A percentile compares a stretch with the other conserved stretches of the same genome.
These are phyloP conservation scores for Polypterus senegalus DNA, from an alignment of 2,113 vertebrate genomes.

Conservation along the genomic window DNA sequence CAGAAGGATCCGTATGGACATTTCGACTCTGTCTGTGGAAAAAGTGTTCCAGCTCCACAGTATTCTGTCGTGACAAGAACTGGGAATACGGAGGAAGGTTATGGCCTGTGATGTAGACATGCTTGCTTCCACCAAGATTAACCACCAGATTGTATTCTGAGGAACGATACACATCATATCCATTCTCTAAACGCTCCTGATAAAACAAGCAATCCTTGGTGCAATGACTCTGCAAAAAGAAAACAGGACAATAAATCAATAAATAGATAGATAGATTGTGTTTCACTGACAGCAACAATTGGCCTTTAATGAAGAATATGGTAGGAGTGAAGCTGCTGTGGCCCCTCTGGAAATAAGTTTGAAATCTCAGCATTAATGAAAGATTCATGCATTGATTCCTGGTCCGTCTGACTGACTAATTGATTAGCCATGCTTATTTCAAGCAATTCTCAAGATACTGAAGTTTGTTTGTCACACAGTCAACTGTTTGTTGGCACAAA, in stretches of 20 bases:
- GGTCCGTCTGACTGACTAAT: too few species aligned
- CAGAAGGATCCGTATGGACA: conserved; percentile 44
- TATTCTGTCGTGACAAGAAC: conserved; percentile 64
- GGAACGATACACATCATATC: conserved; percentile 51
- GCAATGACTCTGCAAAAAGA: conserved; percentile 55
- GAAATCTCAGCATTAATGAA: too few species aligned
- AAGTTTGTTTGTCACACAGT: too few species aligned
- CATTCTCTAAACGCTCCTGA: conserved; percentile 76
- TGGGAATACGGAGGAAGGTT: conserved; percentile 75
- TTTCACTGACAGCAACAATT: too few species aligned
- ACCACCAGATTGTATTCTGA: conserved; percentile 45
- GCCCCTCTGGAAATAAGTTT: too few species aligned
- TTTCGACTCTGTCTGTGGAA: conserved; percentile 53
- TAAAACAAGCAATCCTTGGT: conserved; percentile 62
- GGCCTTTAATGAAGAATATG: too few species aligned
- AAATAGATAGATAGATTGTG: neutral
- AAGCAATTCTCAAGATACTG: too few species aligned
- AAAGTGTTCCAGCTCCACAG: conserved; percentile 70
- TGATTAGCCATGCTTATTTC: too few species aligned
- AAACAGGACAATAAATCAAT: neutral
- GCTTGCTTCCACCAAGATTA: conserved; percentile 68
- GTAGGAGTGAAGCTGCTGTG: too few species aligned
- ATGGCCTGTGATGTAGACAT: conserved; percentile 50
- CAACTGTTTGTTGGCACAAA: too few species aligned
- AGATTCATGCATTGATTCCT: too few species aligned